These are phyloP conservation scores for Carabus problematicus DNA, from an alignment of 2,888 invertebrate genomes.

Conservation along the genomic window DNA sequence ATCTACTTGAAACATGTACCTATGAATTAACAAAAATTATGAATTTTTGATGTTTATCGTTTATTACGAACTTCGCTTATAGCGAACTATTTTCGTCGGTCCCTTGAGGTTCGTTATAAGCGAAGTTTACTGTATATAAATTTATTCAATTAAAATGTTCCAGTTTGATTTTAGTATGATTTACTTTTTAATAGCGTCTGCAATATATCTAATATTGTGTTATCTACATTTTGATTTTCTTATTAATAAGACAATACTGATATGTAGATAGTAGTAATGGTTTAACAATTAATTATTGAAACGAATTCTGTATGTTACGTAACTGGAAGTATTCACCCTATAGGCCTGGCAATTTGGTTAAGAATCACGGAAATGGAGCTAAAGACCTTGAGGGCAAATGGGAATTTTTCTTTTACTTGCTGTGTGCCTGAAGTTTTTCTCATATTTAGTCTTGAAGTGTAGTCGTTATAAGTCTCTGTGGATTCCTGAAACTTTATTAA, in stretches of 20 bases:
- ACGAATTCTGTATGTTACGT: too few species aligned
- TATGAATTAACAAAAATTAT: too few species aligned
- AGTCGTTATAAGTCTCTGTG: too few species aligned
- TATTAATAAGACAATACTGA: background rate
- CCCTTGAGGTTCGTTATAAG: too few species aligned
- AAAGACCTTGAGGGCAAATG: slow-evolving; percentile 1
- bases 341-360: background rate
- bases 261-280: background rate
- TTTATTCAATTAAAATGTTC: slow-evolving; percentile 10
- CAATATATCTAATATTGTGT: background rate
- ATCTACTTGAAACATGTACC: too few species aligned
- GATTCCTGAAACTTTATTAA: too few species aligned
- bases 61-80: too few species aligned
- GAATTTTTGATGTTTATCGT: too few species aligned
- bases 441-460: background rate
- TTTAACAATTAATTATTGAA: too few species aligned
- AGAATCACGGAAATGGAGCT: background rate
- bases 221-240: background rate
- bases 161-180: slow-evolving; percentile 2
- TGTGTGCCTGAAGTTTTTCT: slow-evolving; percentile 1
- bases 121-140: too few species aligned
- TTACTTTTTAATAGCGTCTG: background rate
- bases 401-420: background rate
- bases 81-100: too few species aligned
- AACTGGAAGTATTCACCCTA: too few species aligned